Evolutionary conservation across 1,140 invertebrate species (phyloP).

Genomic region (Agrypnia vestita): DNA sequence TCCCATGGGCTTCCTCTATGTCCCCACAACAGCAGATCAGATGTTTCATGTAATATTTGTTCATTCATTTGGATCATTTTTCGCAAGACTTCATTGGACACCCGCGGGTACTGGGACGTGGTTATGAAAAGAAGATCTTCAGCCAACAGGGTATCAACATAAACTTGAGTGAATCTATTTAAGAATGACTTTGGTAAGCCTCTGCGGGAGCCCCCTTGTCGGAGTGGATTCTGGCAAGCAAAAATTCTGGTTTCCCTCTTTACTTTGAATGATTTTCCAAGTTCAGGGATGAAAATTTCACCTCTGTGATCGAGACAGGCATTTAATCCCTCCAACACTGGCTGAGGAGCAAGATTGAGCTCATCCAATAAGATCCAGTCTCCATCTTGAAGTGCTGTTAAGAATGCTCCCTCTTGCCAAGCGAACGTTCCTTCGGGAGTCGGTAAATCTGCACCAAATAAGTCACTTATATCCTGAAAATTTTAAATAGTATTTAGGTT

Average conservation of each 20-base stretch:
- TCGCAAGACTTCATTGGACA: constrained; percentile 75
- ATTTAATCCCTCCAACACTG: constrained; percentile 98
- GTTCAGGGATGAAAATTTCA: constrained; percentile 96
- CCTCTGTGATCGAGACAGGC: constrained; percentile 98
- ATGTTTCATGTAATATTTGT: constrained; percentile 77
- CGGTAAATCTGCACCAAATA: constrained; percentile 98
- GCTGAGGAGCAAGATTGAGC: constrained; percentile 98
- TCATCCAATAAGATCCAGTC: constrained; percentile 99
- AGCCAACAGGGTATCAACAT: constrained; percentile 85
- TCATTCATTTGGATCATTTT: constrained; percentile 90
- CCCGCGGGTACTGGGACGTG: constrained; percentile 72
- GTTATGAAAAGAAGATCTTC: constrained; percentile 83
- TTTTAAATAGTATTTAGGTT: constrained; percentile 60
- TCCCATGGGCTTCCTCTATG: constrained; percentile 93
- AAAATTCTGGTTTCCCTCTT: constrained; percentile 89
- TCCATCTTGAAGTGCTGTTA: constrained; percentile 92
- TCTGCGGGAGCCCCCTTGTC: constrained; percentile 95
- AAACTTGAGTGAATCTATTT: constrained; percentile 98
- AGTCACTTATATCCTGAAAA: constrained; percentile 92
- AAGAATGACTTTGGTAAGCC: constrained; percentile 97
- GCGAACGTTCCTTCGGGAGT: constrained; percentile 95
- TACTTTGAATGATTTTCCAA: constrained; percentile 90
- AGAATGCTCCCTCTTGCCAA: constrained; percentile 96
- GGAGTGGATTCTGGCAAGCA: constrained; percentile 98
- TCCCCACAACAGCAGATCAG: constrained; percentile 79